Evolutionary conservation across 2,113 vertebrate genomes (phyloP), one percentile per base, ranked within the genome.

Genomic region (Rhinichthys klamathensis): DNA sequence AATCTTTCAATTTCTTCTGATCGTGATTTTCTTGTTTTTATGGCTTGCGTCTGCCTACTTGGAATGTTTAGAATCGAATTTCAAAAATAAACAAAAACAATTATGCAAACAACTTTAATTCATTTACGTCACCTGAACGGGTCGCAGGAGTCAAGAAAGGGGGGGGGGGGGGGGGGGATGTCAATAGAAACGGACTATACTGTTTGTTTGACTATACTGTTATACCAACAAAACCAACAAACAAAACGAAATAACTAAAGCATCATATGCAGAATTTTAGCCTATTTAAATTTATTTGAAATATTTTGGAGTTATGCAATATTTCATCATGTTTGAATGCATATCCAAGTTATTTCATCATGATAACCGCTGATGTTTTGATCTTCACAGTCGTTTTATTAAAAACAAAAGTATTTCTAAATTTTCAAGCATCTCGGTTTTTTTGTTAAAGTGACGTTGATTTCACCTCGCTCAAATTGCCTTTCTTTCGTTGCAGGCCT

Each of bases 61-160:
- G 74, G 23, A 30, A 51, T 21, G 7, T 30, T 74, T 74, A 46
- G 10, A 27, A 74, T 46, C 46, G 15, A 30, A 77, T 77, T 77
- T 77, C 27, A 30, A 76, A 76, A 21, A 51, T 76, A 32, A 76
- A 76, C 74, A 56, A 56, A 77, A 77, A 74, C 70, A 74, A 74
- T 74, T 73, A 7, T 12, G 12, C n/a, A 25, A 73, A 73, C 38
- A 73, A 10, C 6, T 73, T 13, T 38, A 44, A 38, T 41, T 41
- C 1, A 69, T 69, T 12, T 44, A 72, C 21, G 35, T 72, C 38
- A 72, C 69, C 21, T 72, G 38, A 6, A n/a, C 32, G 7, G 16
- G 8, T 49, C 1, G 30, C 3, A 16, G 6, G 63, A 69, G 30
- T 35, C 7, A 30, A 21, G 16, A 15, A 16, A n/a, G n/a, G n/a